Conservation (phyloP, 2,113 vertebrate genomes). For the Hippocampus guttulatus region DNA sequence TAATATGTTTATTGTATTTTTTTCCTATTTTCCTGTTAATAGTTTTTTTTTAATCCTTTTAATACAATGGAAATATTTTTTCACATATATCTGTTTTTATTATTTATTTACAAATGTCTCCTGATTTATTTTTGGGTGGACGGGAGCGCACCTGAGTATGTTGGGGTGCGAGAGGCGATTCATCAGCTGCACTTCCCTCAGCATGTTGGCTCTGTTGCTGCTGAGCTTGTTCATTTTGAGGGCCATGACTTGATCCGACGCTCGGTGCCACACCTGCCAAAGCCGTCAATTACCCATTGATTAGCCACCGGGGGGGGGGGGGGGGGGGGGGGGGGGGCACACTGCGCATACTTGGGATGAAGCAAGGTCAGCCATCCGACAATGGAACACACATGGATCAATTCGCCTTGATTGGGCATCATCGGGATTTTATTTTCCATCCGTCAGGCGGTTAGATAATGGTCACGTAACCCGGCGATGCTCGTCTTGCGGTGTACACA, state of each 20-base stretch:
- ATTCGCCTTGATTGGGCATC: background rate
- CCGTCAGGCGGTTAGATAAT: background rate
- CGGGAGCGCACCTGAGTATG: conserved; percentile 82
- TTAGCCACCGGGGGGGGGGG: background rate
- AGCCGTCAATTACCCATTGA: background rate
- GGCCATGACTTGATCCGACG: conserved; percentile 94
- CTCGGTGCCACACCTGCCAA: conserved; percentile 86
- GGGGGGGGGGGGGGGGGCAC: background rate
- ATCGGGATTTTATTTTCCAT: conserved; percentile 1
- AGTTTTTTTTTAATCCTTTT: too few relatives aligned
- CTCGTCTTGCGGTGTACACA: background rate
- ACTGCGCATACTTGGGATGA: background rate
- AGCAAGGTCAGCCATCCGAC: background rate
- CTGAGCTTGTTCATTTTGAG: conserved; percentile 97
- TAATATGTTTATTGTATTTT: too few relatives aligned
- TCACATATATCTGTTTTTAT: background rate
- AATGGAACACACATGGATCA: background rate
- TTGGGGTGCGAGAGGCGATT: conserved; percentile 94
- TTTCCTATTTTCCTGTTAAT: too few relatives aligned
- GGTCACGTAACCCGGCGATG: background rate
- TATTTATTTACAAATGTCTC: background rate
- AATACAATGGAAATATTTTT: background rate
- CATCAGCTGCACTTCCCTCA: conserved; percentile 96
- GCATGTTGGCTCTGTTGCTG: conserved; percentile 96
- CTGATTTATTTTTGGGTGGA: background rate